A percentile compares a stretch with the other conserved stretches of the same genome.
phyloP scores from a whole-genome alignment of 2,888 invertebrate species.

The Nemotelus nigrinus region DNA sequence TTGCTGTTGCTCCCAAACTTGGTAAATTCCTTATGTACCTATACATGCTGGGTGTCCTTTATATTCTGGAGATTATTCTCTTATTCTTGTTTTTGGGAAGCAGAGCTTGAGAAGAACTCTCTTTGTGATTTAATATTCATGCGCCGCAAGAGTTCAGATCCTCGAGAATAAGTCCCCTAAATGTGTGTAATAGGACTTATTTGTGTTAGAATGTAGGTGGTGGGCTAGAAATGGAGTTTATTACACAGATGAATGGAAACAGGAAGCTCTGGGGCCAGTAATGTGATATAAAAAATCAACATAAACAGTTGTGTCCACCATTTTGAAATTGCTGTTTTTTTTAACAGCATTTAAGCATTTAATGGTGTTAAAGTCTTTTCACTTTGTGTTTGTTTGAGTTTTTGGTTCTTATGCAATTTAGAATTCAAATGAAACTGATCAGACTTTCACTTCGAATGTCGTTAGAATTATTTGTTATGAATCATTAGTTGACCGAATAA shows the following conservation, averaged over 20 bases:
- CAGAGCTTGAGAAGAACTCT: conserved; percentile 6
- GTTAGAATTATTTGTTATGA: too few relatives aligned
- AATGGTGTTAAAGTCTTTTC: too few relatives aligned
- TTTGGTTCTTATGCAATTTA: too few relatives aligned
- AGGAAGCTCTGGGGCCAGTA: neutral
- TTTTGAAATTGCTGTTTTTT: conserved; percentile 33
- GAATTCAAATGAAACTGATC: too few relatives aligned
- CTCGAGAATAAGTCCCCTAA: neutral
- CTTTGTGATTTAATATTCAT: conserved; percentile 31
- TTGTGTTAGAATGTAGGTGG: neutral
- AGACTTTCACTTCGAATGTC: too few relatives aligned
- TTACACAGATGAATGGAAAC: neutral
- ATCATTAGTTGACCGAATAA: too few relatives aligned
- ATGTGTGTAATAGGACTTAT: neutral
- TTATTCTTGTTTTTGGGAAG: conserved; percentile 12
- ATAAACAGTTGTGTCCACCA: conserved; percentile 41
- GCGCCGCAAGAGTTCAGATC: conserved; percentile 18
- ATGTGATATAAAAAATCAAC: conserved; percentile 13
- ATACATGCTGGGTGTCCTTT: conserved; percentile 23
- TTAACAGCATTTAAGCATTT: neutral
- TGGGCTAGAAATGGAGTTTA: too few relatives aligned
- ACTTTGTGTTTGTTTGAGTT: too few relatives aligned
- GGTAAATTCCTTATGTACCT: conserved; percentile 45
- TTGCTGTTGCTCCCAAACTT: conserved; percentile 25
- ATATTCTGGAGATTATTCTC: conserved; percentile 43